Percentiles rank a stretch among this genome's conserved stretches.
Evolutionary conservation across 1,140 invertebrate genomes (phyloP).

Genomic region (Ericerus pela): DNA sequence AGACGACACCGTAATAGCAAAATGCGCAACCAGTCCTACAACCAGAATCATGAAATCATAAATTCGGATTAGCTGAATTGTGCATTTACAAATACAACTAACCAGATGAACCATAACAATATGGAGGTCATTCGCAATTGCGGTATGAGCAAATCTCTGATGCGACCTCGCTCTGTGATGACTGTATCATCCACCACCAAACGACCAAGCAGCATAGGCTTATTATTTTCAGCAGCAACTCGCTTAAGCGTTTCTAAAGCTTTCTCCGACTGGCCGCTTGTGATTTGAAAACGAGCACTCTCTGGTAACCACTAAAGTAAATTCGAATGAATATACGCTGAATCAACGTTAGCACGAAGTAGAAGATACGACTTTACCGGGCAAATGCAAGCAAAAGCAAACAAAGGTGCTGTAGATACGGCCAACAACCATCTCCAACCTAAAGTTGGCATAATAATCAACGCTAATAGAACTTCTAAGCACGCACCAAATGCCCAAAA

Average conservation of each 20-base stretch:
- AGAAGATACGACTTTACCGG: too few species aligned
- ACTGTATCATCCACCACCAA: slow-evolving; percentile 63
- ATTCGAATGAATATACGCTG: background rate
- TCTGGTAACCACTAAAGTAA: slow-evolving; percentile 75
- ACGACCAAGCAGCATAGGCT: slow-evolving; percentile 72
- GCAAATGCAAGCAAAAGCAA: slow-evolving; percentile 65
- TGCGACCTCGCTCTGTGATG: slow-evolving; percentile 46
- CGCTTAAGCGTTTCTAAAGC: slow-evolving; percentile 66
- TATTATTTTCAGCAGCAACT: slow-evolving; percentile 73
- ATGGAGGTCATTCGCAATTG: slow-evolving; percentile 69
- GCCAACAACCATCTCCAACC: slow-evolving; percentile 84
- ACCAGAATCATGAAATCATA: slow-evolving; percentile 21
- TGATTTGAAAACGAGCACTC: slow-evolving; percentile 76
- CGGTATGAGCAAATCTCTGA: slow-evolving; percentile 62
- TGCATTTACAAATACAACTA: slow-evolving; percentile 23
- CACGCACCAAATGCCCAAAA: slow-evolving; percentile 92
- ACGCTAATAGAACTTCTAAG: slow-evolving; percentile 76
- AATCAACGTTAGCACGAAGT: background rate
- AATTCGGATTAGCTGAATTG: background rate
- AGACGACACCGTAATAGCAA: slow-evolving; percentile 87
- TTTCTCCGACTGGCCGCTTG: slow-evolving; percentile 68
- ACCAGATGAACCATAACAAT: slow-evolving; percentile 88
- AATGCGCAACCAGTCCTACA: slow-evolving; percentile 82
- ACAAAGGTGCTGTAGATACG: slow-evolving; percentile 70
- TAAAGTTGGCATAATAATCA: slow-evolving; percentile 79